Evolutionary conservation across 37 sponge, comb jelly and placozoan species (phyloP), one percentile per base, ranked within the genome.

Genomic region (Lycopodina hypogea): DNA sequence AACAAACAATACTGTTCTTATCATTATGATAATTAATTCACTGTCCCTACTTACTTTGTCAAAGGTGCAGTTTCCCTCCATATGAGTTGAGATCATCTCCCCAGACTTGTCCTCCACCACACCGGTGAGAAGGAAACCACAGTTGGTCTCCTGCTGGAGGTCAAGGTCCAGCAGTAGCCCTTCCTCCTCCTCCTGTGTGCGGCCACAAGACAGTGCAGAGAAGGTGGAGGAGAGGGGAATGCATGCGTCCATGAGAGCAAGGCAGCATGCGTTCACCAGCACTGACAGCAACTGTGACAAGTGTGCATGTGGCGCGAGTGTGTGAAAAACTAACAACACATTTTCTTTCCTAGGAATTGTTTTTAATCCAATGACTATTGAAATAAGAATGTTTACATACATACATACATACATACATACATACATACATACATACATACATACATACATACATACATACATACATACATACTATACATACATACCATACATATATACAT

Each of bases 221-320:
- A 95, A 95, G 40, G 78, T 63, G 41, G 82, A 63, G 22, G 73
- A 71, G 80, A 95, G 79, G 38, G 92, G 86, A 22, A 95, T 22
- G 28, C 92, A 84, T 29, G 89, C 84, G 69, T 91, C 95, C 75
- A 95, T 32, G 53, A 95, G 71, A 22, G 95, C 89, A 42, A 90
- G 48, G 67, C 95, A 95, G 18, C 73, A 69, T 4, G 92, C 92
- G 55, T 88, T 80, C 41, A 68, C 52, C 64, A 95, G 50, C 19
- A 76, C 79, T 24, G 89, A 74, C 24, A 95, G 65, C 11, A 90
- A 33, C 88, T 92, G 73, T 15, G 70, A 15, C 29, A 17, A 60
- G 35, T 45, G 48, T 45, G 48, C 9, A 45, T 9, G 9, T 4
- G 29, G 38, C 7, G 23, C 3, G 72, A 40, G 37, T 3, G 12